Conservation (phyloP, 1,140 invertebrate genomes). For the Teleopsis dalmanni region DNA sequence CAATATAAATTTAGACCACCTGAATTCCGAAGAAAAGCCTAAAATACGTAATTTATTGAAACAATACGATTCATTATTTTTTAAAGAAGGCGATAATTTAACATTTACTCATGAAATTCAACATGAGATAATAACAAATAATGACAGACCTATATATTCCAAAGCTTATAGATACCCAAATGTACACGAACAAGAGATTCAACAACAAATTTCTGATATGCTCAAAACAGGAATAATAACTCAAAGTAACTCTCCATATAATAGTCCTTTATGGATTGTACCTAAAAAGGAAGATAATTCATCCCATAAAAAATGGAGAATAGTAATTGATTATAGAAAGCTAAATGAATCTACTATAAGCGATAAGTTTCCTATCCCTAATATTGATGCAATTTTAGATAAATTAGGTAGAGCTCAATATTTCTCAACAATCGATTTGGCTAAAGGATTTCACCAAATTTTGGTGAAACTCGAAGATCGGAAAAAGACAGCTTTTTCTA, state of each 20-base stretch:
- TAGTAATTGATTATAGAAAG: slow-evolving; percentile 39
- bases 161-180: too few relatives aligned
- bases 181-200: too few relatives aligned
- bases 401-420: slow-evolving; percentile 29
- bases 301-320: slow-evolving; percentile 22
- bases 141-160: too few relatives aligned
- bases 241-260: slow-evolving; percentile 19
- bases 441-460: slow-evolving; percentile 36
- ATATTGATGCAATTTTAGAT: slow-evolving; percentile 25
- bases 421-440: slow-evolving; percentile 31
- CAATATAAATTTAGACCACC: too few relatives aligned
- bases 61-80: too few relatives aligned
- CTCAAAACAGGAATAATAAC: slow-evolving; percentile 22
- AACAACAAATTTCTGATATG: slow-evolving; percentile 30
- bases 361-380: slow-evolving; percentile 17
- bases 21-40: too few relatives aligned
- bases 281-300: slow-evolving; percentile 21
- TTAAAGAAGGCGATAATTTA: too few relatives aligned
- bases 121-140: too few relatives aligned
- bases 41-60: too few relatives aligned
- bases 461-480: slow-evolving; percentile 2
- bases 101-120: too few relatives aligned
- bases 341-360: slow-evolving; percentile 24
- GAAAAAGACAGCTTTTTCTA: slow-evolving; percentile 9
- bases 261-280: slow-evolving; percentile 21